Evolutionary conservation across 2,797 vertebrate species (phyloP).

Genomic region (Serranus cabrilla): DNA sequence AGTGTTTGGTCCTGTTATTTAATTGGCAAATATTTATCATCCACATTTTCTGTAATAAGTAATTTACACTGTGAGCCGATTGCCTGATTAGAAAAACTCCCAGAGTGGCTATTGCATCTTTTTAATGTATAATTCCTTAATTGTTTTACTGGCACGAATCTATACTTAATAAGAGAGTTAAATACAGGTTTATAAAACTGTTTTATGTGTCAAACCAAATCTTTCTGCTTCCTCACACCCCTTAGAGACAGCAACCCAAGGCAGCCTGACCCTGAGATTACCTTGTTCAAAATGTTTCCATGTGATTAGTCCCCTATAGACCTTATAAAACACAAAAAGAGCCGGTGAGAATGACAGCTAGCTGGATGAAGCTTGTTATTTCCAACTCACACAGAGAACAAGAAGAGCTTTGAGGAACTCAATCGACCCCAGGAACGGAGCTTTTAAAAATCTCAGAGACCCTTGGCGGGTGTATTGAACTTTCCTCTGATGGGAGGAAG

Average conservation of each 20-base stretch:
- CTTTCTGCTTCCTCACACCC: neutral
- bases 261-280: slow-evolving; percentile 35
- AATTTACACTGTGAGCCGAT: slow-evolving; percentile 23
- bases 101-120: neutral
- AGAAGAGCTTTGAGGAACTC: slow-evolving; percentile 58
- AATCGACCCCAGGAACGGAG: slow-evolving; percentile 41
- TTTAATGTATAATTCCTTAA: neutral
- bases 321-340: slow-evolving; percentile 43
- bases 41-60: slow-evolving; percentile 35
- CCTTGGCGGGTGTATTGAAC: slow-evolving; percentile 58
- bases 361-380: slow-evolving; percentile 76
- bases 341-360: slow-evolving; percentile 20
- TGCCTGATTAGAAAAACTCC: slow-evolving; percentile 27
- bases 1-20: slow-evolving; percentile 9
- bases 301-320: slow-evolving; percentile 49
- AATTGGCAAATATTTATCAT: slow-evolving; percentile 43
- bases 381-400: slow-evolving; percentile 69
- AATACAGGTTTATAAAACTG: neutral
- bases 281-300: slow-evolving; percentile 44
- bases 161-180: neutral
- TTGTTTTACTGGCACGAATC: slow-evolving; percentile 11
- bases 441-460: slow-evolving; percentile 63
- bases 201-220: slow-evolving; percentile 14
- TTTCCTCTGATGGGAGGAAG: slow-evolving; percentile 39
- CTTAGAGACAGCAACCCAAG: slow-evolving; percentile 17